Evolutionary conservation across 2,888 invertebrate genomes (phyloP).

Genomic region (Subacronicta megacephala): DNA sequence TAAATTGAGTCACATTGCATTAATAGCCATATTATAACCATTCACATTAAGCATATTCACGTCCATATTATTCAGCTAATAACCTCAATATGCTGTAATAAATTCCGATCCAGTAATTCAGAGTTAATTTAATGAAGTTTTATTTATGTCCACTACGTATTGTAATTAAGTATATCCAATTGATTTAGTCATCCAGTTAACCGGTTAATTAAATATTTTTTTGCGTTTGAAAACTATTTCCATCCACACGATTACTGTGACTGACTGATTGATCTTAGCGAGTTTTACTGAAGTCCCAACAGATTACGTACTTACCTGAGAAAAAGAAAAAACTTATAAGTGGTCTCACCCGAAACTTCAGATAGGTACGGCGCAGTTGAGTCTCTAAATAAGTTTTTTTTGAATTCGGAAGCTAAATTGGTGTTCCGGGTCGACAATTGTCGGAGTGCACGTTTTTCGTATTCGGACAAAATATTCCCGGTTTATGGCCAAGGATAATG

Average conservation of each 20-base stretch:
- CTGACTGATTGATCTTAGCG: slow-evolving; percentile 2
- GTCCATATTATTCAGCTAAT: background rate
- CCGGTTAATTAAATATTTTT: slow-evolving; percentile 11
- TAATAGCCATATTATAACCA: background rate
- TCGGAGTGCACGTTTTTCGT: slow-evolving; percentile 35
- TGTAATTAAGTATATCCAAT: slow-evolving; percentile 28
- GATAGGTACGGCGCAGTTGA: slow-evolving; percentile 18
- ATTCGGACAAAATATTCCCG: slow-evolving; percentile 50
- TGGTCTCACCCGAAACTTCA: slow-evolving; percentile 28
- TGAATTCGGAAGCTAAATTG: slow-evolving; percentile 37
- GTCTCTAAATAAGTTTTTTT: slow-evolving; percentile 38
- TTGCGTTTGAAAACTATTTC: background rate
- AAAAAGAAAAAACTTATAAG: slow-evolving; percentile 42
- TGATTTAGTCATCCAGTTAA: slow-evolving; percentile 5
- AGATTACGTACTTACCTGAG: slow-evolving; percentile 45
- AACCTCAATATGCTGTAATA: slow-evolving; percentile 12
- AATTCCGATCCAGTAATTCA: slow-evolving; percentile 22
- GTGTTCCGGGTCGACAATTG: slow-evolving; percentile 26
- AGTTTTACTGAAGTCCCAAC: slow-evolving; percentile 32
- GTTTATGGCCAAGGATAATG: slow-evolving; percentile 47
- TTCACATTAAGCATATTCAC: background rate
- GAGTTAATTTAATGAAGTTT: slow-evolving; percentile 23
- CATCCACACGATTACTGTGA: background rate
- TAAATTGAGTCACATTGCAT: no score
- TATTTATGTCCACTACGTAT: slow-evolving; percentile 25